A percentile compares a stretch with the other conserved stretches of the same genome.
phyloP scores from a whole-genome alignment of 2,797 vertebrate species.

The Silurus aristotelis region DNA sequence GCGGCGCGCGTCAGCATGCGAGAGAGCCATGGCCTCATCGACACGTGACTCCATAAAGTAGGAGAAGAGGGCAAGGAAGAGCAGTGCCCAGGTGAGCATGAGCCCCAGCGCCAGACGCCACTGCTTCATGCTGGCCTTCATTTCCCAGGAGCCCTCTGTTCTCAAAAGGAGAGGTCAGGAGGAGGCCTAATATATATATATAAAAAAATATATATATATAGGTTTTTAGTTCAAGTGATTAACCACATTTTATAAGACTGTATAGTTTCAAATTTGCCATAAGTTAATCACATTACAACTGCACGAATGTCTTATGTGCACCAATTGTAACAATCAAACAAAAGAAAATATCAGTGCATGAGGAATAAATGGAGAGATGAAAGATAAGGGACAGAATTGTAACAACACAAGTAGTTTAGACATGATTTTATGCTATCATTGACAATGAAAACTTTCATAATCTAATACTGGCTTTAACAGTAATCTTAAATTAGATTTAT shows the following conservation, averaged over 20 bases:
- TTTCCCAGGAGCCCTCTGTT: conserved; percentile 53
- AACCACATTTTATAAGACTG: not conserved
- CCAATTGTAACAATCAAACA: not conserved
- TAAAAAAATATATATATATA: not conserved
- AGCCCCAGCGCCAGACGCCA: conserved; percentile 91
- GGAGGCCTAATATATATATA: conserved; percentile 44
- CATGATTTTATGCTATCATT: not conserved
- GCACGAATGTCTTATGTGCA: not conserved
- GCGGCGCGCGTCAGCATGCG: conserved; percentile 84
- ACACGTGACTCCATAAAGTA: conserved; percentile 90
- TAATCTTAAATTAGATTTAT: not conserved
- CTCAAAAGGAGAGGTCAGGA: conserved; percentile 43
- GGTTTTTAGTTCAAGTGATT: not conserved
- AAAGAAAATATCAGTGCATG: not conserved
- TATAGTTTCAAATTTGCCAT: not conserved
- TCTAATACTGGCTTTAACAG: not conserved
- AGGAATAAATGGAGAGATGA: not conserved
- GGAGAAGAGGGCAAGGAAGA: conserved; percentile 90
- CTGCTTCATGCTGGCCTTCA: conserved; percentile 81
- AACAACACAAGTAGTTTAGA: not conserved
- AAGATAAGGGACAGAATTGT: not conserved
- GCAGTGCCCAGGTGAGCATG: conserved; percentile 91
- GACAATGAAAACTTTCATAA: not conserved
- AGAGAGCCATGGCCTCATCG: conserved; percentile 80
- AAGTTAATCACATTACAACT: not conserved